A percentile compares a stretch with the other conserved stretches of the same genome.
phyloP scores from a whole-genome alignment of 2,888 invertebrate species.

The Pharmacophagus antenor region DNA sequence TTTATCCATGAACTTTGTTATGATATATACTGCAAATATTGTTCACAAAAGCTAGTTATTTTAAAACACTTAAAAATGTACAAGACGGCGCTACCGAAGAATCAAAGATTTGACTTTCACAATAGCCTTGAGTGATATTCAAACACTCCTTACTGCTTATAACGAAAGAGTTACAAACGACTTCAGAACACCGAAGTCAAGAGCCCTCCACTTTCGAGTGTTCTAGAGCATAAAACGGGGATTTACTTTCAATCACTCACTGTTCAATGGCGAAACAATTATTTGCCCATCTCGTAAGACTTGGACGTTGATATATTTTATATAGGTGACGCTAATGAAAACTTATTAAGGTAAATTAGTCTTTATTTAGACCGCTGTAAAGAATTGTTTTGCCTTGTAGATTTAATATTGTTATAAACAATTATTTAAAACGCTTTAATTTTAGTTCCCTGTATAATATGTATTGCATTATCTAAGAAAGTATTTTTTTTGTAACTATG shows the following conservation, averaged over 20 bases:
- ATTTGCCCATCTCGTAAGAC: conserved; percentile 1
- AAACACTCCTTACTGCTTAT: not conserved
- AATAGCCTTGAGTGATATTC: not conserved
- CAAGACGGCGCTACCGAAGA: not conserved
- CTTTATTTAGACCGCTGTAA: not conserved
- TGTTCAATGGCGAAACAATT: conserved; percentile 15
- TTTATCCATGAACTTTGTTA: too few species aligned
- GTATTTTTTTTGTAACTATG: too few species aligned
- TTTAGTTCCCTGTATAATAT: not conserved
- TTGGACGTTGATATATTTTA: not conserved
- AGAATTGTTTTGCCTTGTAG: not conserved
- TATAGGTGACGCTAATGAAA: not conserved
- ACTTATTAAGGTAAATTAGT: not conserved
- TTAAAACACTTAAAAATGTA: not conserved
- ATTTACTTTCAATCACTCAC: conserved; percentile 7
- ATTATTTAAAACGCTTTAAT: not conserved
- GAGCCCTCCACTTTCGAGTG: not conserved
- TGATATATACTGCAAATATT: too few species aligned
- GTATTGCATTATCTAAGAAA: too few species aligned
- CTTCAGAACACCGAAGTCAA: conserved; percentile 2
- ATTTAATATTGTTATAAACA: not conserved
- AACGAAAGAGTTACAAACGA: conserved; percentile 10
- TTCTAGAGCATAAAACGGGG: conserved; percentile 17
- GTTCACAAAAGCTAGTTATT: too few species aligned
- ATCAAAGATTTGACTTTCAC: not conserved